Conservation (phyloP, 2,888 invertebrate species). For the Prosopocoilus inquinatus region DNA sequence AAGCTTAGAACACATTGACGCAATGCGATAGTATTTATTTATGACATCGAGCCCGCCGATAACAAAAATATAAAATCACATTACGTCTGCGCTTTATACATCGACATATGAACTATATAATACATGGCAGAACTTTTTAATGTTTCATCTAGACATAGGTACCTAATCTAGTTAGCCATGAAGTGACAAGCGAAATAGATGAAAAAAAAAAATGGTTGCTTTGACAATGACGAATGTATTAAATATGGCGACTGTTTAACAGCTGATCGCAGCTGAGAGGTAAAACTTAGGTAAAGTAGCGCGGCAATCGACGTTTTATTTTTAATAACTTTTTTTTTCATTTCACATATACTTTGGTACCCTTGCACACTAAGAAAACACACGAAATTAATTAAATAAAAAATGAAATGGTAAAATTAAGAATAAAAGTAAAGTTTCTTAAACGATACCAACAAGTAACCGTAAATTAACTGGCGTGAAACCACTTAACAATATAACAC, state of each 20-base stretch:
- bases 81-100: background rate
- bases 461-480: background rate
- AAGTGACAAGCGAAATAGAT: slow-evolving; percentile 19
- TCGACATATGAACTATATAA: background rate
- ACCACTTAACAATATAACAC: background rate
- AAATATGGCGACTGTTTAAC: slow-evolving; percentile 3
- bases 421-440: background rate
- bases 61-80: background rate
- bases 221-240: background rate
- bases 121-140: slow-evolving; percentile 24
- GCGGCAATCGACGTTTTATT: slow-evolving; percentile 8
- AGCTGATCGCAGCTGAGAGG: slow-evolving; percentile 1
- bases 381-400: background rate
- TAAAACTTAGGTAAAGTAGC: slow-evolving; percentile 13
- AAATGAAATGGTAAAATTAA: background rate
- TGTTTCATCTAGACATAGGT: slow-evolving; percentile 22
- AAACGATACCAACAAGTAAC: background rate
- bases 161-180: slow-evolving; percentile 26
- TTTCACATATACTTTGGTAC: slow-evolving; percentile 1
- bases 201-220: slow-evolving; percentile 8
- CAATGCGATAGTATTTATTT: background rate
- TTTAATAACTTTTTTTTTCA: too few relatives aligned
- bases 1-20: background rate
- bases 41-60: background rate
- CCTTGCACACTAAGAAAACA: background rate